A percentile compares a stretch with the other conserved stretches of the same genome.
phyloP scores from a whole-genome alignment of 2,113 vertebrate genomes.

The Cephalopterus ornatus region DNA sequence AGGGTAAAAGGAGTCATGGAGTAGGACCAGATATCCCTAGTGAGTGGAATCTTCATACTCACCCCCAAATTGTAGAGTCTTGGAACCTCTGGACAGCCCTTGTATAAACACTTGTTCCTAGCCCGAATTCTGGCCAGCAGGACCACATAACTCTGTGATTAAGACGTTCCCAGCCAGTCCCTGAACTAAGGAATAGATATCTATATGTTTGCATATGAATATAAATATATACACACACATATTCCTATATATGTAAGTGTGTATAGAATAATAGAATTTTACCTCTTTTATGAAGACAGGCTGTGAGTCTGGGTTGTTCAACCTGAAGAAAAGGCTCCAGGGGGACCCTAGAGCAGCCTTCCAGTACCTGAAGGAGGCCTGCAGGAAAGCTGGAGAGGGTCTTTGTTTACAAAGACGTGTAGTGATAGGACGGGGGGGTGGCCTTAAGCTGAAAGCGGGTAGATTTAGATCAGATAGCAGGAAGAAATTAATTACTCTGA shows the following conservation, averaged over 20 bases:
- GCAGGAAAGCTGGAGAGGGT: not conserved
- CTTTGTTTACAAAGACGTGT: not conserved
- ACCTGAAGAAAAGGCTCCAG: not conserved
- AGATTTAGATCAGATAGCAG: not conserved
- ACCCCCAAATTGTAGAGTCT: not conserved
- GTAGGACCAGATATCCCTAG: not conserved
- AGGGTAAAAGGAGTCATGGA: not conserved
- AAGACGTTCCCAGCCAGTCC: not conserved
- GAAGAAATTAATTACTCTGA: not conserved
- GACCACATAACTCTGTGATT: not conserved
- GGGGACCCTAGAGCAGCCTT: not conserved
- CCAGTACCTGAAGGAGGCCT: not conserved
- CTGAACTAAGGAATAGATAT: not conserved
- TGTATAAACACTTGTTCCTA: not conserved
- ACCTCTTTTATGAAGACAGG: not conserved
- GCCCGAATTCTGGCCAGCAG: not conserved
- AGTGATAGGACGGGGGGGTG: not conserved
- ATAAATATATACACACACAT: not conserved
- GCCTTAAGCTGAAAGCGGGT: not conserved
- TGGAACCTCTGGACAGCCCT: not conserved
- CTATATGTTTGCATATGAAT: not conserved
- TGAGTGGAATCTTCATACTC: not conserved
- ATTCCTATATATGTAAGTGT: not conserved
- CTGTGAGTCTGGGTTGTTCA: not conserved
- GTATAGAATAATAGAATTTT: not conserved